Percentiles rank a stretch among this genome's conserved stretches.
Conservation (phyloP, 2,113 vertebrate species). For the Heliornis fulica region DNA sequence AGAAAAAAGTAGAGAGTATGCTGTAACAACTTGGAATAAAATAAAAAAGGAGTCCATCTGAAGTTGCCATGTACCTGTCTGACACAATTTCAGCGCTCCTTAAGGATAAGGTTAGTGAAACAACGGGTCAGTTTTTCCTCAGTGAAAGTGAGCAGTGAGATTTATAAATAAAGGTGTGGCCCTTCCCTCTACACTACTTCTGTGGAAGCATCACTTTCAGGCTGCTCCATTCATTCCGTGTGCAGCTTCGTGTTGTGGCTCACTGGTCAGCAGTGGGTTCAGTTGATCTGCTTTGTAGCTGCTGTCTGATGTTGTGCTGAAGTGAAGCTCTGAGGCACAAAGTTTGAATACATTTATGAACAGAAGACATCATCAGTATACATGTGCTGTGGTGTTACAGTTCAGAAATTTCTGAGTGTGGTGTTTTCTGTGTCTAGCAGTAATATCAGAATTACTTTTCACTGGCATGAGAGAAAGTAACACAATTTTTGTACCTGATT, state of each 20-base stretch:
- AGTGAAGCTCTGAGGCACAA: neutral
- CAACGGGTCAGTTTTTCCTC: neutral
- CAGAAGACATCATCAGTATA: accelerated
- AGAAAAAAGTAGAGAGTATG: neutral
- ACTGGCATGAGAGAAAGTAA: neutral
- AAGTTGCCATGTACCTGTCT: neutral
- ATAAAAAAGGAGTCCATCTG: neutral
- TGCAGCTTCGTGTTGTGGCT: neutral
- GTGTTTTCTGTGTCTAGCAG: neutral
- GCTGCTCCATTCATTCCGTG: accelerated
- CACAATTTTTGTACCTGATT: neutral
- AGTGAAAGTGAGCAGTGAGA: neutral
- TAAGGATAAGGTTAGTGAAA: neutral
- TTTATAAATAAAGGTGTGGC: neutral
- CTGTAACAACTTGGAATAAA: neutral
- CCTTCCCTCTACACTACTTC: neutral
- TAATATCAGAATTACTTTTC: neutral
- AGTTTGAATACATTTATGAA: too few species aligned
- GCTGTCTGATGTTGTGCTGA: neutral
- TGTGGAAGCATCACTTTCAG: neutral
- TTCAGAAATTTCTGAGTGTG: neutral
- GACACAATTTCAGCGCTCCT: neutral
- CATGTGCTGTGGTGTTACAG: neutral
- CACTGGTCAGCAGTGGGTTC: neutral
- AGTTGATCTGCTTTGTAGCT: neutral